phyloP scores from a whole-genome alignment of 2,113 vertebrate species.

The Pionites leucogaster region DNA sequence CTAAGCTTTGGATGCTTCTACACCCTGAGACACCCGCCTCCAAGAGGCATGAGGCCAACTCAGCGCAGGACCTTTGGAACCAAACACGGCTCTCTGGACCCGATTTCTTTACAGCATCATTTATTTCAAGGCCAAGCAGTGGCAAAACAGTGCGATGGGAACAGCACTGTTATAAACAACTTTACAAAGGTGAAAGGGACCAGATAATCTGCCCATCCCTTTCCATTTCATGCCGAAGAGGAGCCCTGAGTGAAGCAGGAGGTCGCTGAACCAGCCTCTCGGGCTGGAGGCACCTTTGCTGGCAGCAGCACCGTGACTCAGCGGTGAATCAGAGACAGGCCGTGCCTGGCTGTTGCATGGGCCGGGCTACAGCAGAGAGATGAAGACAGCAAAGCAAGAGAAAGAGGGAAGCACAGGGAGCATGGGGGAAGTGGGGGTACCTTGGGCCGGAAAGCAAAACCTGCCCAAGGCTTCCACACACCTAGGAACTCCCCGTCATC shows the following conservation, averaged over 20 bases:
- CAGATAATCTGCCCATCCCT: slow-evolving; percentile 1
- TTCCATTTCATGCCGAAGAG: not conserved
- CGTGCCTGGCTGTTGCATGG: not conserved
- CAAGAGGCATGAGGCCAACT: not conserved
- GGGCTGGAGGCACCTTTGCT: not conserved
- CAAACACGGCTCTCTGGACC: not conserved
- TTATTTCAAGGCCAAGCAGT: not conserved
- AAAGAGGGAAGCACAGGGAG: not conserved
- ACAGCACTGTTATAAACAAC: not conserved
- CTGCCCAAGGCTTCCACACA: not conserved
- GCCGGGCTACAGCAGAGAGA: not conserved
- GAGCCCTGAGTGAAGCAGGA: not conserved
- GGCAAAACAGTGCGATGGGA: not conserved
- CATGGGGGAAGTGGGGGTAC: not conserved
- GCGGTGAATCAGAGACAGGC: not conserved
- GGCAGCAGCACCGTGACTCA: not conserved
- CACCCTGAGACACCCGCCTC: not conserved
- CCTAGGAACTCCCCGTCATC: not conserved
- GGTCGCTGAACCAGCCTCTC: not conserved
- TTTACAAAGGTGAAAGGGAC: slow-evolving; percentile 2
- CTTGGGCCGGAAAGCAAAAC: not conserved
- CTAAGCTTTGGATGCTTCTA: not conserved
- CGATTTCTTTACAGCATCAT: not conserved
- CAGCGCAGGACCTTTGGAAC: slow-evolving; percentile 15
- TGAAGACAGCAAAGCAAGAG: not conserved